phyloP scores from a whole-genome alignment of 2,888 invertebrate species.

The Tenthredo distinguenda region DNA sequence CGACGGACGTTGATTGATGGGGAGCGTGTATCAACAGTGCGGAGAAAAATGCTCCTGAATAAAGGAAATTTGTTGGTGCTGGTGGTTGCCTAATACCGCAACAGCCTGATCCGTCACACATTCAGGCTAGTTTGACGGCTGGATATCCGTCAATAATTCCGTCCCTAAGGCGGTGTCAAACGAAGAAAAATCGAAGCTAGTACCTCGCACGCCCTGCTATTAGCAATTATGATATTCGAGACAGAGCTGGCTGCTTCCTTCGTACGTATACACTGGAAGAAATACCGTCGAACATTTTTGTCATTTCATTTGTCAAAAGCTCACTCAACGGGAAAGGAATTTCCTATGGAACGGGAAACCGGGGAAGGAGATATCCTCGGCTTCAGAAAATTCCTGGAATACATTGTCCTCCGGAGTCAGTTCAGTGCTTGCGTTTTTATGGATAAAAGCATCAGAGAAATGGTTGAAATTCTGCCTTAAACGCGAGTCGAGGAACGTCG shows the following conservation, averaged over 20 bases:
- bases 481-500: not conserved
- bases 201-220: not conserved
- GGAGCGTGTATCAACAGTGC: constrained; percentile 32
- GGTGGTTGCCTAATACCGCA: constrained; percentile 20
- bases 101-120: constrained; percentile 38
- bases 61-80: constrained; percentile 53
- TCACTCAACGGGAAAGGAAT: not conserved
- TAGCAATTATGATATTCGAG: constrained; percentile 34
- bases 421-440: not conserved
- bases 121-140: constrained; percentile 36
- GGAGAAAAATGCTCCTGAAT: constrained; percentile 53
- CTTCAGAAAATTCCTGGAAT: not conserved
- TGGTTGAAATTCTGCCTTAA: not conserved
- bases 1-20: constrained; percentile 53
- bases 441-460: not conserved
- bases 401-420: not conserved
- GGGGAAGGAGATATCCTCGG: not conserved
- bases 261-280: not conserved
- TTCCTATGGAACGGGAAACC: not conserved
- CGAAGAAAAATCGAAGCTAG: not conserved
- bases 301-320: constrained; percentile 41
- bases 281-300: constrained; percentile 3
- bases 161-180: not conserved
- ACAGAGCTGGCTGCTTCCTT: not conserved
- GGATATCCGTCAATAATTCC: constrained; percentile 3